Evolutionary conservation across 2,888 invertebrate genomes (phyloP).

Genomic region (Theretra japonica): DNA sequence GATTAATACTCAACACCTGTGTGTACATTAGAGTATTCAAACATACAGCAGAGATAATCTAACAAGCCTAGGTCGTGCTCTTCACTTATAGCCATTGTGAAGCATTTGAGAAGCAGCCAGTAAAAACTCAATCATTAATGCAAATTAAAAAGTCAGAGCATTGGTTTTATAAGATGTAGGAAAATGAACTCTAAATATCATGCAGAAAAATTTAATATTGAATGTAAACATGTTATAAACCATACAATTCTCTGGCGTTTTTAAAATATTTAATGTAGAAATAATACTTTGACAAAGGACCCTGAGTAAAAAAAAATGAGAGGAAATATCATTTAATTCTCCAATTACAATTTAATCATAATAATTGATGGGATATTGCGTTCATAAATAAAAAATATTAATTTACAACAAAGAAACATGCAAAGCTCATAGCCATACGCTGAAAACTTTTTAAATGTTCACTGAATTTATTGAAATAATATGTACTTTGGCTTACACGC

Average conservation of each 20-base stretch:
- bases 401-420: no score
- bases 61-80: neutral
- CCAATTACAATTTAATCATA: no score
- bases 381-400: no score
- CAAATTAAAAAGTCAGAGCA: neutral
- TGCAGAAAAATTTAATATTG: neutral
- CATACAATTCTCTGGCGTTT: neutral
- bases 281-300: neutral
- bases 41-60: slow-evolving; percentile 2
- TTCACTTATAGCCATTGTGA: neutral
- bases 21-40: slow-evolving; percentile 10
- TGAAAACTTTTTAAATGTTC: no score
- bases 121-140: neutral
- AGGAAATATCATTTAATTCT: no score
- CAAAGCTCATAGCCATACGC: no score
- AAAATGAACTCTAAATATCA: neutral
- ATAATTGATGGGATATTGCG: no score
- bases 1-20: slow-evolving; percentile 4
- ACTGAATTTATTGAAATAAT: no score
- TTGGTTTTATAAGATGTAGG: neutral
- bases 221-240: neutral
- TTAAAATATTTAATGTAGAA: neutral
- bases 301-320: neutral
- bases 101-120: no score
- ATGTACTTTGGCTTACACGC: no score